Evolutionary conservation across 2,113 vertebrate genomes (phyloP).

Genomic region (Nothocercus nigrocapillus): DNA sequence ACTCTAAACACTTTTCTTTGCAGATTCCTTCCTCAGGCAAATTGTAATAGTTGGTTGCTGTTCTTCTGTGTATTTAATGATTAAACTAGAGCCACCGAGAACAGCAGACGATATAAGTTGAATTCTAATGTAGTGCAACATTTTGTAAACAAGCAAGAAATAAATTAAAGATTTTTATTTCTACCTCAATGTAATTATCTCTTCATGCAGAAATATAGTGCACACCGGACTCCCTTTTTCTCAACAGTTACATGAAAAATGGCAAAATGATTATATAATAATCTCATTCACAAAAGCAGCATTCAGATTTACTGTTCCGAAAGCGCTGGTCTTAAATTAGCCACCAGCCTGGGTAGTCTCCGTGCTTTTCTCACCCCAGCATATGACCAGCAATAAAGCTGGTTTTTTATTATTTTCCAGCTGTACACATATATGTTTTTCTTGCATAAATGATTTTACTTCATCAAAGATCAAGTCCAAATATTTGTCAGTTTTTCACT

Average conservation of each 20-base stretch:
- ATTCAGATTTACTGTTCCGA: not conserved
- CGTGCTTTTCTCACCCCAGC: not conserved
- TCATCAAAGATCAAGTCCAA: not conserved
- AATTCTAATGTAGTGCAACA: not conserved
- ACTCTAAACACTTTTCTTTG: not conserved
- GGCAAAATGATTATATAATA: not conserved
- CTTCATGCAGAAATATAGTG: not conserved
- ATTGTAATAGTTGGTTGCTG: not conserved
- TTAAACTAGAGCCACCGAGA: not conserved
- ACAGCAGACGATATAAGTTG: not conserved
- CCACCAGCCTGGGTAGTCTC: not conserved
- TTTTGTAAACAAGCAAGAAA: constrained; percentile 8
- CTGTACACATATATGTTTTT: not conserved
- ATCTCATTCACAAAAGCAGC: not conserved
- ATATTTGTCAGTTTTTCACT: constrained; percentile 27
- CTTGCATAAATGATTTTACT: not conserved
- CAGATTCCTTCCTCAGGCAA: not conserved
- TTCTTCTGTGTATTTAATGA: not conserved
- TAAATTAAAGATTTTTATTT: not conserved
- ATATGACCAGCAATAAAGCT: not conserved
- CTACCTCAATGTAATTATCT: not conserved
- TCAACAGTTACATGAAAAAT: not conserved
- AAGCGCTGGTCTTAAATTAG: not conserved
- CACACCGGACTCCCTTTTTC: not conserved
- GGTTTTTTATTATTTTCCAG: not conserved